A percentile compares a stretch with the other conserved stretches of the same genome.
phyloP scores from a whole-genome alignment of 2,113 vertebrate genomes.

The Lophius piscatorius region DNA sequence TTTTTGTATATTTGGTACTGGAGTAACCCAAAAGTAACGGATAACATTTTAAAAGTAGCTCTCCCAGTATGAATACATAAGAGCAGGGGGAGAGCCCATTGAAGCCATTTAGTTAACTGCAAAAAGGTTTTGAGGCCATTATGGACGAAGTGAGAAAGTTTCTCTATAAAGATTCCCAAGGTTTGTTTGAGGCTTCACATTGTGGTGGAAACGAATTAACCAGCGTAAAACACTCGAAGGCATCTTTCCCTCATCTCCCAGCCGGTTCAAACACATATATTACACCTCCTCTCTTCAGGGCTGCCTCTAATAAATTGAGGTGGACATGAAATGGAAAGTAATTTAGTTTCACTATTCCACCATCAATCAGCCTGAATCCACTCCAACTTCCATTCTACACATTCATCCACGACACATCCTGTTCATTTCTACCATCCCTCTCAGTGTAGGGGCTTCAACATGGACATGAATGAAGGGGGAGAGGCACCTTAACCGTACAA shows the following conservation, averaged over 20 bases:
- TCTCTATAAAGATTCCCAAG: constrained; percentile 1
- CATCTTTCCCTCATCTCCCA: constrained; percentile 45
- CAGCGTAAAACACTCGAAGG: constrained; percentile 4
- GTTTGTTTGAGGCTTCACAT: constrained; percentile 12
- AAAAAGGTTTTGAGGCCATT: background rate
- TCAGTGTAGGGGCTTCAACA: too few relatives aligned
- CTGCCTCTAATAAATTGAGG: constrained; percentile 68
- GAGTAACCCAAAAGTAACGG: too few relatives aligned
- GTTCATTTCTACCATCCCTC: background rate
- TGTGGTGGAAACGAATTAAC: constrained; percentile 35
- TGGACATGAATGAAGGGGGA: constrained; percentile 1
- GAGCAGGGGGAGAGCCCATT: background rate
- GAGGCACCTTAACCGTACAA: too few relatives aligned
- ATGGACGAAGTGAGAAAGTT: background rate
- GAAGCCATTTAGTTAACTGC: background rate
- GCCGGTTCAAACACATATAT: constrained; percentile 17
- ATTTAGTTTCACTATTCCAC: constrained; percentile 48
- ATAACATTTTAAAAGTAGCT: too few relatives aligned
- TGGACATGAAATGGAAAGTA: constrained; percentile 64
- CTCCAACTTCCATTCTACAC: constrained; percentile 1
- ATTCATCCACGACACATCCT: background rate
- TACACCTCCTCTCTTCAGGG: constrained; percentile 33
- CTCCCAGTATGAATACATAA: too few relatives aligned
- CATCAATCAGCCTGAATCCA: constrained; percentile 28
- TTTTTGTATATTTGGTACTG: too few relatives aligned